Evolutionary conservation across 2,113 vertebrate species (phyloP).

Genomic region (Lagopus leucura): DNA sequence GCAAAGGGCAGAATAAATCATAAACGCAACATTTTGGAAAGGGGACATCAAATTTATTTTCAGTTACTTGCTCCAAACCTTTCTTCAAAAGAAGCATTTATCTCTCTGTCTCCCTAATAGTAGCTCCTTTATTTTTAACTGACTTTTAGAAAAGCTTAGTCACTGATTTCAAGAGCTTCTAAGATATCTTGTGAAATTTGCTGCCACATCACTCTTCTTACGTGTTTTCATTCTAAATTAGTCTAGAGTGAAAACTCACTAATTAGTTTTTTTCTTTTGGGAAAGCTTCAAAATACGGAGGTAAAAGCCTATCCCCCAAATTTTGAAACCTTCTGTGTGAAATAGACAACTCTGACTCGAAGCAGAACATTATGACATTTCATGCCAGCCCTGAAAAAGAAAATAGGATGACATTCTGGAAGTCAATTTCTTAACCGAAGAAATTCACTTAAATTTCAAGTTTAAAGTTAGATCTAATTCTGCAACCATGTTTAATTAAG

Average conservation of each 20-base stretch:
- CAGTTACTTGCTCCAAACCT: not conserved
- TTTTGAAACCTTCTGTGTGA: not conserved
- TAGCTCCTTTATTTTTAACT: not conserved
- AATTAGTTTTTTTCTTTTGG: not conserved
- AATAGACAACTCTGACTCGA: constrained; percentile 61
- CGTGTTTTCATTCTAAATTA: not conserved
- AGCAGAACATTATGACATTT: constrained; percentile 56
- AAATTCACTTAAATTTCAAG: constrained; percentile 73
- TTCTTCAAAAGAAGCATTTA: not conserved
- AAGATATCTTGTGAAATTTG: not conserved
- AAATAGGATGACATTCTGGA: constrained; percentile 63
- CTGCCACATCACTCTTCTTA: not conserved
- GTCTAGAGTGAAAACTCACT: not conserved
- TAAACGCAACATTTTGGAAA: not conserved
- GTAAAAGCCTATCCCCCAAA: not conserved
- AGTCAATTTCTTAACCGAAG: constrained; percentile 51
- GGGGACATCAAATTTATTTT: not conserved
- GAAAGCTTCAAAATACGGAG: not conserved
- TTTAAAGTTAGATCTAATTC: constrained; percentile 76
- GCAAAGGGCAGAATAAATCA: not conserved
- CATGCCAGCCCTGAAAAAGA: not conserved
- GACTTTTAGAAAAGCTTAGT: not conserved
- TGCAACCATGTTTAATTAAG: constrained; percentile 77
- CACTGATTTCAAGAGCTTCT: not conserved
- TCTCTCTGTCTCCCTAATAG: not conserved